A percentile compares a stretch with the other conserved stretches of the same genome.
phyloP scores from a whole-genome alignment of 2,113 vertebrate genomes.

The Rhineura floridana region DNA sequence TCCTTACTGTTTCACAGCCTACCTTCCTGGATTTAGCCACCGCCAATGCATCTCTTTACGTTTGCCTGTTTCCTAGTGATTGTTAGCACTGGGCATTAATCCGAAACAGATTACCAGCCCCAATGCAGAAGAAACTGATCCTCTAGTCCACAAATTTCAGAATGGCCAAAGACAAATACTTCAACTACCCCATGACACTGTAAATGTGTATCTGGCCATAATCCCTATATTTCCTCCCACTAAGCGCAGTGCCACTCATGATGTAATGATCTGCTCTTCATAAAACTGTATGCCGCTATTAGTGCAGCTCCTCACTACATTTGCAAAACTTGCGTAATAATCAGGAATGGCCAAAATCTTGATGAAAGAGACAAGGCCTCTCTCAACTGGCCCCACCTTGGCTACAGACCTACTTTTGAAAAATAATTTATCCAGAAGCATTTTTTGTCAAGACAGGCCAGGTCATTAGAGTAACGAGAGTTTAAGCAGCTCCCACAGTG shows the following conservation, averaged over 20 bases:
- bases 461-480: accelerated
- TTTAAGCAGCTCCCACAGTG: accelerated
- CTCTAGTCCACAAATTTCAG: background rate
- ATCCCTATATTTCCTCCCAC: background rate
- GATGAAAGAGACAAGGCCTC: background rate
- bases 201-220: background rate
- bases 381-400: background rate
- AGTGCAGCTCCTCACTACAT: background rate
- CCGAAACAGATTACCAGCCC: background rate
- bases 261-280: background rate
- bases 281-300: background rate
- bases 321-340: background rate
- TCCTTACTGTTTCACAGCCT: background rate
- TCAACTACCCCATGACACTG: background rate
- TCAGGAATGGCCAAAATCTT: background rate
- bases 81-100: background rate
- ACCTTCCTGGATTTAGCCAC: background rate
- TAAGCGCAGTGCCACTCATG: background rate
- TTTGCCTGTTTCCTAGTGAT: background rate
- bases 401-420: constrained; percentile 16
- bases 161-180: background rate
- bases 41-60: too few species aligned
- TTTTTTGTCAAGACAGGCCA: constrained; percentile 35
- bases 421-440: constrained; percentile 27
- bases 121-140: background rate